Evolutionary conservation across 2,888 invertebrate genomes (phyloP).

Genomic region (Matsumyia berberina): DNA sequence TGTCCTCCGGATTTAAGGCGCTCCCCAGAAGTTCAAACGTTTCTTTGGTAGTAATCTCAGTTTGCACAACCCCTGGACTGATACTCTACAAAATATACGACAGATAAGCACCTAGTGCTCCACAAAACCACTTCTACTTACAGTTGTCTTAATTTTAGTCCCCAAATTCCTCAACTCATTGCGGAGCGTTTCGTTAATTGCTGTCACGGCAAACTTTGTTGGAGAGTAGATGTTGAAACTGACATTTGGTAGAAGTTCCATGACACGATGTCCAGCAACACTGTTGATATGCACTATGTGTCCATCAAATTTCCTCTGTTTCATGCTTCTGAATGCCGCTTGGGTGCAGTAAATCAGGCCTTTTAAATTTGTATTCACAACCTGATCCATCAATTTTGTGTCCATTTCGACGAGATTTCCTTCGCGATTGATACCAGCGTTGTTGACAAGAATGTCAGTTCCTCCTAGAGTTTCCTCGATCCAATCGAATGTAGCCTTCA

Average conservation of each 20-base stretch:
- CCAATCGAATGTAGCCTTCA: constrained; percentile 85
- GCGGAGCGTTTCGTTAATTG: constrained; percentile 81
- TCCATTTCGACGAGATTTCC: no score
- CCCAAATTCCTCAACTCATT: constrained; percentile 81
- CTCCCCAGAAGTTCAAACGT: not conserved
- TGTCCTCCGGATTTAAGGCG: constrained; percentile 84
- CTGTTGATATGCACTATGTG: constrained; percentile 81
- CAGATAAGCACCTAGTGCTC: not conserved
- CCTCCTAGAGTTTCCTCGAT: constrained; percentile 85
- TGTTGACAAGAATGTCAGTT: constrained; percentile 86
- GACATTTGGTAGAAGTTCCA: constrained; percentile 75
- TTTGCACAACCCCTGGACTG: not conserved
- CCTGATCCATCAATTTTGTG: constrained; percentile 76
- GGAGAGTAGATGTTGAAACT: constrained; percentile 81
- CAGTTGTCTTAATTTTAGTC: constrained; percentile 82
- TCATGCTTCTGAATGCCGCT: constrained; percentile 85
- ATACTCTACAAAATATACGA: not conserved
- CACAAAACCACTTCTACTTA: constrained; percentile 74
- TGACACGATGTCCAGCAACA: constrained; percentile 80
- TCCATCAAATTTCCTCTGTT: constrained; percentile 80
- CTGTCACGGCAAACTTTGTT: constrained; percentile 81
- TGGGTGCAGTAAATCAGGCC: constrained; percentile 84
- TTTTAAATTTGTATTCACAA: constrained; percentile 85
- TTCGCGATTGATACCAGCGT: no score
- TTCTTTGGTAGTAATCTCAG: not conserved